Conservation (phyloP, 2,113 vertebrate species). For the Hystrix brachyura region DNA sequence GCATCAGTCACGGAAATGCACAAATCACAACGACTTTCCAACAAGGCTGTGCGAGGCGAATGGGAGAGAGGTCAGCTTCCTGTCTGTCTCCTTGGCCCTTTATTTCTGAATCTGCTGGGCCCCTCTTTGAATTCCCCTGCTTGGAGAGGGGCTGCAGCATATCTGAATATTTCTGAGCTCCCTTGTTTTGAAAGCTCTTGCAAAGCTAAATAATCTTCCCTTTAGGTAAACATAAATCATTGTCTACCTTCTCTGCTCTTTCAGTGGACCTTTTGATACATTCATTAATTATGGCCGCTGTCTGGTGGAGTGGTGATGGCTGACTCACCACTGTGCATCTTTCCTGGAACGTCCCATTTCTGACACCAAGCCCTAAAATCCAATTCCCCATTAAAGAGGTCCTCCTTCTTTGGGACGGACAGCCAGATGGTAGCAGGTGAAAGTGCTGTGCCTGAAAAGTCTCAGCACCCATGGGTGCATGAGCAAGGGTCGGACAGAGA, state of each 20-base stretch:
- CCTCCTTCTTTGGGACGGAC: not conserved
- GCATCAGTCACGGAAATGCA: not conserved
- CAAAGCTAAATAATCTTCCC: slow-evolving; percentile 76
- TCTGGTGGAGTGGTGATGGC: slow-evolving; percentile 59
- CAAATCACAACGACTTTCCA: slow-evolving; percentile 2
- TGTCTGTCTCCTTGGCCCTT: not conserved
- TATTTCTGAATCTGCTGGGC: not conserved
- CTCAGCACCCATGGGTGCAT: not conserved
- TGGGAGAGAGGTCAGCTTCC: not conserved
- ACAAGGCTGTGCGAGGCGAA: not conserved
- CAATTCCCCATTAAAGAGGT: not conserved
- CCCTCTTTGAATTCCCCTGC: not conserved
- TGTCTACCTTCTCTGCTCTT: slow-evolving; percentile 70
- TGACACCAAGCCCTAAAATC: slow-evolving; percentile 48
- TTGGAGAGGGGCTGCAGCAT: not conserved
- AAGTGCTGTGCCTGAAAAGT: not conserved
- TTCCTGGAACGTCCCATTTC: slow-evolving; percentile 41
- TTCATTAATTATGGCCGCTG: slow-evolving; percentile 77
- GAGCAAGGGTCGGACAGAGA: not conserved
- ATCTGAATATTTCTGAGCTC: slow-evolving; percentile 60
- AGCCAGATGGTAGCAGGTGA: not conserved
- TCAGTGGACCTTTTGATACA: slow-evolving; percentile 72
- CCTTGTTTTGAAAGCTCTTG: slow-evolving; percentile 57
- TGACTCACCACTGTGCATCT: slow-evolving; percentile 54
- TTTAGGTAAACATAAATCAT: slow-evolving; percentile 74